Conservation (phyloP, 2,797 vertebrate genomes). For the Cichlasoma orientale region DNA sequence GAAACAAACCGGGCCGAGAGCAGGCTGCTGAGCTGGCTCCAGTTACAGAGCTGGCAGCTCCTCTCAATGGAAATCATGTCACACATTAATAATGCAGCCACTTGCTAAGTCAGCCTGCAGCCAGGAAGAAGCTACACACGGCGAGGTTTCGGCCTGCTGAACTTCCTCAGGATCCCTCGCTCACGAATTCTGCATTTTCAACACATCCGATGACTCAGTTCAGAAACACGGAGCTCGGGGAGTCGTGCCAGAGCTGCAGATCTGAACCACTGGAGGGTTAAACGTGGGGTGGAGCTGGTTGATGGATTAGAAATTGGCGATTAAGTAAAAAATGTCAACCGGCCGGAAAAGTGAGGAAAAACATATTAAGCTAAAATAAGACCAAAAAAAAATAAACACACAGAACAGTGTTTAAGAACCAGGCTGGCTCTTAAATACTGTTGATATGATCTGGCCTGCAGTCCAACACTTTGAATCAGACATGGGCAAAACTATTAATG, state of each 20-base stretch:
- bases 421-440: no score
- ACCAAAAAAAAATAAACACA: no score
- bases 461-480: no score
- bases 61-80: constrained; percentile 57
- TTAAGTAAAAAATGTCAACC: background rate
- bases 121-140: background rate
- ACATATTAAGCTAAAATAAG: no score
- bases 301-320: background rate
- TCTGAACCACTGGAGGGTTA: background rate
- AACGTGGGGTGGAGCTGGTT: background rate
- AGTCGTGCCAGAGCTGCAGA: background rate
- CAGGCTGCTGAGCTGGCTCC: constrained; percentile 18
- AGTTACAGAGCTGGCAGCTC: constrained; percentile 22
- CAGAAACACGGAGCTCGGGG: background rate
- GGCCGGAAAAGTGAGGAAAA: background rate
- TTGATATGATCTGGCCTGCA: no score
- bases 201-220: background rate
- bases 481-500: no score
- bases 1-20: background rate
- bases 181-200: background rate
- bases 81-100: constrained; percentile 53
- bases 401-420: no score
- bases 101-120: constrained; percentile 16
- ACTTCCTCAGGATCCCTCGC: background rate
- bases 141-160: background rate